Conservation (phyloP, 1,140 invertebrate species). For the Orchesella cincta region DNA sequence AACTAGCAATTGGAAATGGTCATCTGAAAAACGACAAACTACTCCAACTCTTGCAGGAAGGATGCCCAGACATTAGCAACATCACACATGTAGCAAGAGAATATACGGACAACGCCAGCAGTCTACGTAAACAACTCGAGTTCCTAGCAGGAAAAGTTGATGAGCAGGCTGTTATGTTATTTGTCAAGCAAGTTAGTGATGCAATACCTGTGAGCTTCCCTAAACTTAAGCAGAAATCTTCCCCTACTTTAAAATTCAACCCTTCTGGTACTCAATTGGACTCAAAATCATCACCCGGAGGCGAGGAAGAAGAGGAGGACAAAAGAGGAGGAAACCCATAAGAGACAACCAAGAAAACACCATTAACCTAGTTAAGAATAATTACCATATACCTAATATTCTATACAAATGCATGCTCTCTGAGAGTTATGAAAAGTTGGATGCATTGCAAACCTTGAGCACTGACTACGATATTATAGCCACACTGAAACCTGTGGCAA, state of each 20-base stretch:
- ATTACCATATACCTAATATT: not conserved
- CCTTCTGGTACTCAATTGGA: not conserved
- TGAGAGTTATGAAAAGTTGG: constrained; percentile 15
- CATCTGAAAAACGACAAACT: not conserved
- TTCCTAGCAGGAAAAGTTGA: not conserved
- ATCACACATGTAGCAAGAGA: not conserved
- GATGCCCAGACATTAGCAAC: not conserved
- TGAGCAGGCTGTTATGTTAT: not conserved
- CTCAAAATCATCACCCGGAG: not conserved
- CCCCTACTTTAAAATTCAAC: not conserved
- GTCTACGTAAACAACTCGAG: not conserved
- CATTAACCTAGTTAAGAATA: not conserved
- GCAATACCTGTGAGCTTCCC: not conserved
- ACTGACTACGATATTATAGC: not conserved
- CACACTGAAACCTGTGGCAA: not conserved
- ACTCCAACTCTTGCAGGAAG: not conserved
- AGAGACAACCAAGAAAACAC: not conserved
- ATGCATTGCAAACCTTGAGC: not conserved
- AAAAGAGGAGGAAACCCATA: not conserved
- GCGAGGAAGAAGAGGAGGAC: not conserved
- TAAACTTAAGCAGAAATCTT: not conserved
- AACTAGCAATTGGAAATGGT: constrained; percentile 12
- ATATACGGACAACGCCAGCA: not conserved
- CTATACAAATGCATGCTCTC: constrained; percentile 19
- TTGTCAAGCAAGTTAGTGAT: not conserved